A percentile compares a stretch with the other conserved stretches of the same genome.
Conservation (phyloP, 2,797 vertebrate species). For the Rhynchotus rufescens region DNA sequence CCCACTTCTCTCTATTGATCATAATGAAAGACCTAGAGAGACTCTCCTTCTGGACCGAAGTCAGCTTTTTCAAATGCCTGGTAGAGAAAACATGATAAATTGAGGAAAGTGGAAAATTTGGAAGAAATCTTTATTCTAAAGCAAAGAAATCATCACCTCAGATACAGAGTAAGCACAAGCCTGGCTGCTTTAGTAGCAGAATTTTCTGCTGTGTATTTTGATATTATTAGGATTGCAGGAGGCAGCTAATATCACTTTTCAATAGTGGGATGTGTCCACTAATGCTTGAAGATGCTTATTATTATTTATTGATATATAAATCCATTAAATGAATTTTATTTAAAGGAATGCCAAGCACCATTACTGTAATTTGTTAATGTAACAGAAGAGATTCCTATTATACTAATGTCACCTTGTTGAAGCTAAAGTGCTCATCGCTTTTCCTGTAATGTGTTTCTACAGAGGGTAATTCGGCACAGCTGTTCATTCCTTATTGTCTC, state of each 20-base stretch:
- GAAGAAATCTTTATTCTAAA: background rate
- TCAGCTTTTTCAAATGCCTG: background rate
- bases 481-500: background rate
- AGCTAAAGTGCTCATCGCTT: background rate
- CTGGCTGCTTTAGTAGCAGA: background rate
- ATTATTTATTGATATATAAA: constrained; percentile 60
- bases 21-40: background rate
- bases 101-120: background rate
- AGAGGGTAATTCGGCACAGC: background rate
- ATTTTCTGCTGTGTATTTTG: background rate
- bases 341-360: background rate
- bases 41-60: background rate
- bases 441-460: background rate
- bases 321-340: constrained; percentile 14
- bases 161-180: background rate
- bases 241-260: constrained; percentile 12
- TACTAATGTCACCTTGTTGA: constrained; percentile 35
- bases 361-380: constrained; percentile 54
- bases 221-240: background rate
- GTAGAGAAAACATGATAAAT: background rate
- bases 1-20: background rate
- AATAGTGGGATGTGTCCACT: constrained; percentile 10
- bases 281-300: constrained; percentile 25
- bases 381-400: constrained; percentile 6
- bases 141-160: background rate